A percentile compares a stretch with the other conserved stretches of the same genome.
Evolutionary conservation across 1,140 invertebrate species (phyloP).

Genomic region (Drosophila virilis): DNA sequence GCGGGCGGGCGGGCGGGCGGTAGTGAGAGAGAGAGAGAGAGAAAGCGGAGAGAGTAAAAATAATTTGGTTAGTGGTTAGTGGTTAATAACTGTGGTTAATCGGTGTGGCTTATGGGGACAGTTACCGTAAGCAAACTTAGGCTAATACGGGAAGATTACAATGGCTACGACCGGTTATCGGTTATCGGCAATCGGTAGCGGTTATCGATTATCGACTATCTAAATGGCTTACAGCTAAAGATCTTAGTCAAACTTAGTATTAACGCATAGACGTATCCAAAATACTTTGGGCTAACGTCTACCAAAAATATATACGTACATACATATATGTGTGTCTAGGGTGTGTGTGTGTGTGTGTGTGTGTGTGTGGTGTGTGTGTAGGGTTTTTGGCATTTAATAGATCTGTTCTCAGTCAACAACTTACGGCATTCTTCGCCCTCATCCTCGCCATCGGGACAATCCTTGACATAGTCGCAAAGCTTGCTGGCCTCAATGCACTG

Average conservation of each 20-base stretch:
- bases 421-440: constrained; percentile 87
- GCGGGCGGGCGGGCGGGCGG: constrained; percentile 20
- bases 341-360: constrained; percentile 15
- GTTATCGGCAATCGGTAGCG: not conserved
- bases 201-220: constrained; percentile 19
- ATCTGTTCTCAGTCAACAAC: constrained; percentile 46
- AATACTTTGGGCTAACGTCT: constrained; percentile 8
- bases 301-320: constrained; percentile 21
- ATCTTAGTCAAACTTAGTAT: constrained; percentile 51
- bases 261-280: constrained; percentile 30
- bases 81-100: constrained; percentile 38
- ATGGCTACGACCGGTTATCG: constrained; percentile 14
- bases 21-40: constrained; percentile 29
- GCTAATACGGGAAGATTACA: not conserved
- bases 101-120: not conserved
- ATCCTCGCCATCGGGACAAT: constrained; percentile 88
- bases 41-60: constrained; percentile 42
- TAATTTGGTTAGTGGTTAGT: constrained; percentile 42
- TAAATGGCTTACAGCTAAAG: constrained; percentile 24
- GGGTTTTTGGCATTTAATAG: constrained; percentile 19
- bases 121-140: constrained; percentile 35
- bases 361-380: constrained; percentile 11
- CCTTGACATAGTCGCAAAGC: constrained; percentile 87
- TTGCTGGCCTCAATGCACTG: constrained; percentile 87
- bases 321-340: constrained; percentile 2